Evolutionary conservation across 2,113 vertebrate genomes (phyloP).

Genomic region (Heliornis fulica): DNA sequence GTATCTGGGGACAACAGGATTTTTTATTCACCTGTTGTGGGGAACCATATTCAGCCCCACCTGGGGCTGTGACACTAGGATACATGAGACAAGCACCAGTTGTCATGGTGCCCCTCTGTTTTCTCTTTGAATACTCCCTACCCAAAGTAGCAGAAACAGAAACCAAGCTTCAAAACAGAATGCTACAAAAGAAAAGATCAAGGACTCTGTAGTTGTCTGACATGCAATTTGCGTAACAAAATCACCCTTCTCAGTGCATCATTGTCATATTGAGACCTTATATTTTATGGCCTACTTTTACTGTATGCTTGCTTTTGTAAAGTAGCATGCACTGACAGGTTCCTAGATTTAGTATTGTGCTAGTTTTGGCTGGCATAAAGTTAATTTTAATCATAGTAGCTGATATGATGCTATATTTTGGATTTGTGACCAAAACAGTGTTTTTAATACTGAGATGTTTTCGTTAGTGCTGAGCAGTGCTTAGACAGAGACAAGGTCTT

Average conservation of each 20-base stretch:
- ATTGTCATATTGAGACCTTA: not conserved
- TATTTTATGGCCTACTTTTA: not conserved
- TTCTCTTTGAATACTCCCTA: not conserved
- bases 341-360: not conserved
- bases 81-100: accelerated
- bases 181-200: not conserved
- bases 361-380: not conserved
- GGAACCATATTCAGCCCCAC: not conserved
- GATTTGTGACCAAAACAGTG: not conserved
- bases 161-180: not conserved
- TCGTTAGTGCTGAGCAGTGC: no score
- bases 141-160: not conserved
- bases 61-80: not conserved
- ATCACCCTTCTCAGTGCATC: not conserved
- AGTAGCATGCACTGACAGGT: not conserved
- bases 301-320: not conserved
- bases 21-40: not conserved
- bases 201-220: not conserved
- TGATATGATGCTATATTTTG: not conserved
- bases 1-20: accelerated
- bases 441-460: not conserved
- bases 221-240: not conserved
- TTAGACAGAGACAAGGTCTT: not conserved
- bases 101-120: not conserved
- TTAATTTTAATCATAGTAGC: not conserved